Evolutionary conservation across 2,888 invertebrate species (phyloP), one percentile per base, ranked within the genome.

Genomic region (Chrysotoxum bicinctum): DNA sequence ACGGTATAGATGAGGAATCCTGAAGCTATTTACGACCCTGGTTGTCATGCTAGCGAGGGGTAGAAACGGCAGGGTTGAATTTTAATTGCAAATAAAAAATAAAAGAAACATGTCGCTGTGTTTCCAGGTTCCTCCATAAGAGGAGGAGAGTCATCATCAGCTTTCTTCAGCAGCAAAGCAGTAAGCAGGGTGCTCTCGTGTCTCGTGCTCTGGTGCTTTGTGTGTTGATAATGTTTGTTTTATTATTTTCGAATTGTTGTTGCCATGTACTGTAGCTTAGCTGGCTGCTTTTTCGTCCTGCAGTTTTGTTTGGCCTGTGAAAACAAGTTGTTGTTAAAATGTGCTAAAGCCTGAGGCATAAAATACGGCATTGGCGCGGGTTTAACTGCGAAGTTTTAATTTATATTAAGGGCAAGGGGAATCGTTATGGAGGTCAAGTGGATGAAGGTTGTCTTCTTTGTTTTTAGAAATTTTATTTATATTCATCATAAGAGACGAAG

Each of bases 11-110:
- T 50, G 43, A 62, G 60, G 26, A 50, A 50, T 66, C 21, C 21
- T 50, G 50, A 23, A 66, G 50, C 66, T 50, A 45, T 45, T 64
- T 45, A 64, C 64, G 45, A 32, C 30, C 50, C 23, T 7, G 9
- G 23, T 32, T 48, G 6, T 19, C 2, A 58, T 35, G 8, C 14
- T 35, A 21, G 14, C 21, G 37, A 35, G 14, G 30, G 14, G 40
- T 19, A 66, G 45, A 64, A 79, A 58, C n/a, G 64, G 64, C 16
- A 43, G 75, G 70, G 45, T 37, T 58, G 58, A 37, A 21, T 84
- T 84, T 84, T 84, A 84, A 84, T 84, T 79, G 80, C 75, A 35
- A 78, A 79, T 50, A 64, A 50, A 43, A 58, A 84, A 84, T 75
- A 75, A 75, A 74, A 50, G 58, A 75, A 84, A 75, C 83, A 79